Evolutionary conservation across 2,888 invertebrate species (phyloP).

Genomic region (Cheiracanthium punctorium): DNA sequence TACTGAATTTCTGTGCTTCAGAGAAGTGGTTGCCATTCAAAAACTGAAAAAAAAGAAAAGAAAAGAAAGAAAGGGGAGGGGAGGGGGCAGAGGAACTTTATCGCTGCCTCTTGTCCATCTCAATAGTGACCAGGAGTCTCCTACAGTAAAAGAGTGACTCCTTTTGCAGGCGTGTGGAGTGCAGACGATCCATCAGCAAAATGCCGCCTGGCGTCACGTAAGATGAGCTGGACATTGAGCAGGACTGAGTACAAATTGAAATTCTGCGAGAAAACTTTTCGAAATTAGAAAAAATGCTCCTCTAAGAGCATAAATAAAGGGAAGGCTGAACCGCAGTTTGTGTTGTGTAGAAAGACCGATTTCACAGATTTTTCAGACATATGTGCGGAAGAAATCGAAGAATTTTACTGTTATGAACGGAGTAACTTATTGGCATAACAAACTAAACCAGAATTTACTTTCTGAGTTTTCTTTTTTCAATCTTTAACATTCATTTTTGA

Average conservation of each 20-base stretch:
- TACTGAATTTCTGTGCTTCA: constrained; percentile 48
- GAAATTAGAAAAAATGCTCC: too few relatives aligned
- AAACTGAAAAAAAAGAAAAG: constrained; percentile 27
- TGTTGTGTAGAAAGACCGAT: too few relatives aligned
- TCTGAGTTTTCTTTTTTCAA: too few relatives aligned
- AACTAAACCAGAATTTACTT: too few relatives aligned
- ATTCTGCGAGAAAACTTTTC: neutral
- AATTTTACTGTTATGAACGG: too few relatives aligned
- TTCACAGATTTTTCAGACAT: too few relatives aligned
- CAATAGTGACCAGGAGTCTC: neutral
- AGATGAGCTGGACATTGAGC: constrained; percentile 39
- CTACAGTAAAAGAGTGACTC: constrained; percentile 26
- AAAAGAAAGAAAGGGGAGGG: neutral
- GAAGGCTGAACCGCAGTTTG: too few relatives aligned
- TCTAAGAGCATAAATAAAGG: too few relatives aligned
- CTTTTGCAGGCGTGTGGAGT: constrained; percentile 33
- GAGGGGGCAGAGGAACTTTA: constrained; percentile 20
- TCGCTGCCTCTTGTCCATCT: constrained; percentile 45
- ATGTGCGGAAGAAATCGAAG: too few relatives aligned
- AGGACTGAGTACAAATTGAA: constrained; percentile 58
- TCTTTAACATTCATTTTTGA: too few relatives aligned
- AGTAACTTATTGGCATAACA: too few relatives aligned
- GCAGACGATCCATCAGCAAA: constrained; percentile 59
- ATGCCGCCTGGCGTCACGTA: constrained; percentile 57
- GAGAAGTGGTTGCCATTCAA: constrained; percentile 51